A percentile compares a stretch with the other conserved stretches of the same genome.
These are phyloP conservation scores for Lasioglossum baleicum DNA, from an alignment of 1,140 invertebrate species.

Conservation along the genomic window DNA sequence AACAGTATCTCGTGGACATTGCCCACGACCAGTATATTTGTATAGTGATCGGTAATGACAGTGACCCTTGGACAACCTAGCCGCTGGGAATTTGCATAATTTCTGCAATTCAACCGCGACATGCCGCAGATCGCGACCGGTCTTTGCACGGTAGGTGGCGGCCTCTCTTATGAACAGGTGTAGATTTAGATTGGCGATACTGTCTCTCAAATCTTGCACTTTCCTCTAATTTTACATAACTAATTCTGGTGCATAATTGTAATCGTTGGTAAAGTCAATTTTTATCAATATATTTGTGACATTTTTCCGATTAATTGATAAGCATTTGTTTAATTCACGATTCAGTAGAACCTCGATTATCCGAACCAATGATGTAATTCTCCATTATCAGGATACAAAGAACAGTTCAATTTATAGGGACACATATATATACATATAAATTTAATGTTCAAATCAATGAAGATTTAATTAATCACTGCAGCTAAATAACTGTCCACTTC, in stretches of 20 bases:
- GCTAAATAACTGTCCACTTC: too few species aligned
- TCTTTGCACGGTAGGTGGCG: not conserved
- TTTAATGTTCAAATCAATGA: too few species aligned
- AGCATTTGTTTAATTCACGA: too few species aligned
- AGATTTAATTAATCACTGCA: too few species aligned
- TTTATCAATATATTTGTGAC: too few species aligned
- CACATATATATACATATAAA: too few species aligned
- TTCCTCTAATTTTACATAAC: not conserved
- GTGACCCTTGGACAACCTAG: constrained; percentile 18
- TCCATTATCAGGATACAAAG: too few species aligned
- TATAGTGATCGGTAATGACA: constrained; percentile 52
- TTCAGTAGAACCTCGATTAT: too few species aligned
- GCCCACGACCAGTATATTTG: constrained; percentile 34
- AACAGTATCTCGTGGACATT: constrained; percentile 15
- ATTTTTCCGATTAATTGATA: too few species aligned
- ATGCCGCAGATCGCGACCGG: constrained; percentile 12
- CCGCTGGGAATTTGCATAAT: constrained; percentile 36
- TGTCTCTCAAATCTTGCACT: not conserved
- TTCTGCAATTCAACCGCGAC: constrained; percentile 31
- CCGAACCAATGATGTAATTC: too few species aligned
- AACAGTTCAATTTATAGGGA: too few species aligned
- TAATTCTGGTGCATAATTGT: not conserved
- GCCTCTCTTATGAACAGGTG: not conserved
- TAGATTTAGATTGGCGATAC: constrained; percentile 11
- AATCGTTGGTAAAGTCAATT: not conserved